Percentiles rank a stretch among this genome's conserved stretches.
These are phyloP conservation scores for Grallaria varia DNA, from an alignment of 2,113 vertebrate species.

Conservation along the genomic window DNA sequence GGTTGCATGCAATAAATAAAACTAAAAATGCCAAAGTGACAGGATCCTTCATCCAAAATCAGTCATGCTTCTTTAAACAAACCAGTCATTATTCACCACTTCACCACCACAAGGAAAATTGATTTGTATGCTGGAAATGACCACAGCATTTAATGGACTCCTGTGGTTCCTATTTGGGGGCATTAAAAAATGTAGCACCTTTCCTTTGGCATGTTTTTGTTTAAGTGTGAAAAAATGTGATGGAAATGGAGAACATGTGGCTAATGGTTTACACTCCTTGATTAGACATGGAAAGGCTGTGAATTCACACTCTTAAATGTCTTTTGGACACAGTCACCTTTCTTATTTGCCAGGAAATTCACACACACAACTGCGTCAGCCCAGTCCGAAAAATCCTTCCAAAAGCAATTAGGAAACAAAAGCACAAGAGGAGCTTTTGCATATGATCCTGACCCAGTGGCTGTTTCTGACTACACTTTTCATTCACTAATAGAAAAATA, in stretches of 20 bases:
- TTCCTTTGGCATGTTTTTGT: constrained; percentile 67
- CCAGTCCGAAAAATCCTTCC: constrained; percentile 41
- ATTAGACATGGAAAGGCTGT: constrained; percentile 75
- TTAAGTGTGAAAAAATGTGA: constrained; percentile 71
- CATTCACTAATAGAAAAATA: constrained; percentile 54
- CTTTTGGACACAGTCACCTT: constrained; percentile 69
- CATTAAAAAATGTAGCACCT: constrained; percentile 73
- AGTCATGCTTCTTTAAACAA: constrained; percentile 69
- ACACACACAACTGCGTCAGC: constrained; percentile 55
- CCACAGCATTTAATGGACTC: constrained; percentile 64
- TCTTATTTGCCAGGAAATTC: constrained; percentile 74
- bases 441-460: constrained; percentile 26
- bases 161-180: constrained; percentile 68
- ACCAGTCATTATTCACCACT: constrained; percentile 78
- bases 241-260: constrained; percentile 75
- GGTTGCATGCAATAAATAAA: constrained; percentile 73
- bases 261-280: constrained; percentile 61
- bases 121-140: constrained; percentile 67
- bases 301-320: constrained; percentile 62
- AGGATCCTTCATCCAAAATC: constrained; percentile 71
- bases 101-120: constrained; percentile 71
- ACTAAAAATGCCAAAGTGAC: constrained; percentile 71
- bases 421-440: constrained; percentile 55
- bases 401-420: constrained; percentile 58
- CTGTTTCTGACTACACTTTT: constrained; percentile 52